Evolutionary conservation across 53 echinoderm and acorn worm genomes (phyloP), one percentile per base, ranked within the genome.

Genomic region (Zoroaster sp.): DNA sequence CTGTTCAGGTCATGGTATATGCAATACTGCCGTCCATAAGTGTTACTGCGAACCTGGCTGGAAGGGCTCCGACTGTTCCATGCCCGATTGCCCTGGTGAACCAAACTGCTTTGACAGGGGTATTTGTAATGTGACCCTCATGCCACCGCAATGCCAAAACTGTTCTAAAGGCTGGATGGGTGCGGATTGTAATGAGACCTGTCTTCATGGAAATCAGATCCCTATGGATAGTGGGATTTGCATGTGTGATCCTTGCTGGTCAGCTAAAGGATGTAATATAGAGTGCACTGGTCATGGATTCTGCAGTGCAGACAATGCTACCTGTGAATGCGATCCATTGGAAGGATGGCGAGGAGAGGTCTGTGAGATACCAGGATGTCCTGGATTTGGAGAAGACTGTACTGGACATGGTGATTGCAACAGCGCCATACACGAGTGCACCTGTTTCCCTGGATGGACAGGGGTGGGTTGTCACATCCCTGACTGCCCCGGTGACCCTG

Each of bases 351-450:
- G 96, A 66, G 96, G 96, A 37, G 91, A 88, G 21, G 74, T 92
- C 43, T 96, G 96, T 80, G 87, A 96, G 65, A 89, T 96, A 51
- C 94, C 92, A 40, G 96, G 96, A 38, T 96, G 96, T 89, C 96
- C 96, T 36, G 96, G 96, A 42, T 73, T 89, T 77, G 94, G 89
- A 40, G 73, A 83, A 54, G 94, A 94, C 78, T 96, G 96, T 43
- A 74, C 94, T 33, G 96, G 96, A 13, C 94, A 96, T 93, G 96
- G 96, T 41, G 96, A 96, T 71, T 96, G 96, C 59, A 96, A 96
- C 72, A 94, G 93, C 83, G 96, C 94, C 25, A 86, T 78, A n/a
- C 94, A 96, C 82, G 96, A 96, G 67, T 96, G 96, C 72, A 90
- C 92, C 15, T 96, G 96, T 81, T 78, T 49, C 46, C 94, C 94